Percentiles rank a stretch among this genome's conserved stretches.
phyloP scores from a whole-genome alignment of 2,113 vertebrate genomes.

The Rissa tridactyla region DNA sequence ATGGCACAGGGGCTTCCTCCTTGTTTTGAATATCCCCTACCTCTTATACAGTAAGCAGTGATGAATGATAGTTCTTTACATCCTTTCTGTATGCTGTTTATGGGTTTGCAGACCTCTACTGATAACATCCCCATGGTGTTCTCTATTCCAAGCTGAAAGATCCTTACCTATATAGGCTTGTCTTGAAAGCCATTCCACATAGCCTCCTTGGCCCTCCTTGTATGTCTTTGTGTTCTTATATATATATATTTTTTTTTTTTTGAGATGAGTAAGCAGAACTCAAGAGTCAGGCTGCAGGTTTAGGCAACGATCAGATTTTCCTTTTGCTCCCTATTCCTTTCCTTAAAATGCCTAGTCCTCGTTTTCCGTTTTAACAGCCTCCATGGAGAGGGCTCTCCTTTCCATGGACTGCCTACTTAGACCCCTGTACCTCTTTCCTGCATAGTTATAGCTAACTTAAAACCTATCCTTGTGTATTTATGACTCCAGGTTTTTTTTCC shows the following conservation, averaged over 20 bases:
- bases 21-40: neutral
- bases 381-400: neutral
- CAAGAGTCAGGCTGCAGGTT: neutral
- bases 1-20: neutral
- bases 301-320: neutral
- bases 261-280: neutral
- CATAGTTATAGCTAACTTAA: neutral
- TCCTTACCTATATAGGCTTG: neutral
- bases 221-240: neutral
- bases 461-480: neutral
- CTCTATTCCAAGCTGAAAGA: neutral
- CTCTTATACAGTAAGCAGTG: neutral
- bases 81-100: neutral
- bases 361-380: neutral
- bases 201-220: neutral
- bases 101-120: neutral
- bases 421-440: neutral
- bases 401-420: neutral
- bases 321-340: neutral
- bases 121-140: accelerated
- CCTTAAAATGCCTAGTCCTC: neutral
- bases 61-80: neutral
- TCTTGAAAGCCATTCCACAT: neutral
- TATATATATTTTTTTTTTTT: neutral
- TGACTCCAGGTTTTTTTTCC: neutral